These are phyloP conservation scores for Petrosia ficiformis DNA, from an alignment of 37 sponge, comb jelly and placozoan species.

Conservation along the genomic window DNA sequence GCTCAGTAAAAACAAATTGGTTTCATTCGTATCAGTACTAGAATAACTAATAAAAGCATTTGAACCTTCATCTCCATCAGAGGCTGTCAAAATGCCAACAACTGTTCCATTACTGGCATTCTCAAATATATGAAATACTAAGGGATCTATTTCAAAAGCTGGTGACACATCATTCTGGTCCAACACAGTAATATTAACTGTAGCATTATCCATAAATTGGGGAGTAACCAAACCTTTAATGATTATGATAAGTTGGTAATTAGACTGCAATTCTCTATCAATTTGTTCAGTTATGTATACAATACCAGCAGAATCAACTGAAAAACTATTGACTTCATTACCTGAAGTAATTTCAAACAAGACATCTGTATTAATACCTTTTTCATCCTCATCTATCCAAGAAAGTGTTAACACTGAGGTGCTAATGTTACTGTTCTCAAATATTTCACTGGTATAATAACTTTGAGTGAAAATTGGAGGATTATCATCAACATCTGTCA, in stretches of 20 bases:
- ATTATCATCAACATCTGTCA: constrained; percentile 30
- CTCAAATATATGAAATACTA: constrained; percentile 29
- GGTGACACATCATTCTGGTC: constrained; percentile 70
- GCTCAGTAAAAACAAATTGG: constrained; percentile 35
- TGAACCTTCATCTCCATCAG: constrained; percentile 42
- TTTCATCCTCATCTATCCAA: constrained; percentile 38
- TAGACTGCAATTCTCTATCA: constrained; percentile 28
- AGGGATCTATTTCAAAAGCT: constrained; percentile 1
- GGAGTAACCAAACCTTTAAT: constrained; percentile 5
- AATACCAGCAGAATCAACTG: constrained; percentile 6
- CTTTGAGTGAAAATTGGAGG: constrained; percentile 5
- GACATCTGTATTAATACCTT: constrained; percentile 35
- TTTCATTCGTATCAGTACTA: constrained; percentile 14
- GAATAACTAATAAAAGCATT: constrained; percentile 51
- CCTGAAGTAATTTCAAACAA: constrained; percentile 18
- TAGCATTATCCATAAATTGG: constrained; percentile 10
- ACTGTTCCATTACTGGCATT: constrained; percentile 16
- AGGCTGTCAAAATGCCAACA: constrained; percentile 6
- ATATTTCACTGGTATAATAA: constrained; percentile 11
- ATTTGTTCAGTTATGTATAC: constrained; percentile 22
- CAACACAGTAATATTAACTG: constrained; percentile 35
- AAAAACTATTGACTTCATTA: constrained; percentile 22
- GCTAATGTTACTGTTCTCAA: constrained; percentile 31
- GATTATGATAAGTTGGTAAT: constrained; percentile 8
- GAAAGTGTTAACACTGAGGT: constrained; percentile 13